Evolutionary conservation across 2,888 invertebrate species (phyloP), one percentile per base, ranked within the genome.

Genomic region (Drosophila subsilvestris): DNA sequence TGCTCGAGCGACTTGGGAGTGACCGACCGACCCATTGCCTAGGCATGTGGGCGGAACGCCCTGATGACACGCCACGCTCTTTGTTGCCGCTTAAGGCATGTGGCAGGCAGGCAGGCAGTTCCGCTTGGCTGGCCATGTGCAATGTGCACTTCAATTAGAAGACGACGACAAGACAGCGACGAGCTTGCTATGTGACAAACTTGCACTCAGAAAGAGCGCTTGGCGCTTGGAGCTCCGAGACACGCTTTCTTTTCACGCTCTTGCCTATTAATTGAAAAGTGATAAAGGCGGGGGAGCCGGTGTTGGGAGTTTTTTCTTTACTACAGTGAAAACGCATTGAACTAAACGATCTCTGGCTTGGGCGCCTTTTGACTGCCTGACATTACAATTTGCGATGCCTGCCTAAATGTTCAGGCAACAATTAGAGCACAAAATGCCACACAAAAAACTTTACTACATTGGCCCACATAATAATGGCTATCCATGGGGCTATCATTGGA

Each of bases 361-460:
- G 76, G 56, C 53, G 29, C 63, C 53, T 44, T 66, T 55, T 81
- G 74, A 70, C 80, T 65, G 56, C 37, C 51, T 75, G 86, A 72
- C 82, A 79, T 70, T 71, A 67, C 59, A 75, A 81, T 87, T 74
- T 59, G 61, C 37, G 22, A 50, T 54, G 77, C 53, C 42, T 18
- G n/a, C 54, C 44, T 43, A 44, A 55, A 55, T n/a, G 37, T 55
- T 57, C 37, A 32, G 49, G 17, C 22, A 69, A 50, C 80, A 79
- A 82, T 88, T 88, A 86, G 88, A 88, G 84, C 84, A 73, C 32
- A 68, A 17, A n/a, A n/a, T n/a, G n/a, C n/a, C n/a, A n/a, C n/a
- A n/a, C n/a, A n/a, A n/a, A n/a, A 70, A 17, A 10, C 0, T 14
- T 8, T 8, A 17, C 3, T 4, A 6, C 7, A 22, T 20, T 32